Evolutionary conservation across 1,140 invertebrate genomes (phyloP), one percentile per base, ranked within the genome.

Genomic region (Trichonephila clavata): DNA sequence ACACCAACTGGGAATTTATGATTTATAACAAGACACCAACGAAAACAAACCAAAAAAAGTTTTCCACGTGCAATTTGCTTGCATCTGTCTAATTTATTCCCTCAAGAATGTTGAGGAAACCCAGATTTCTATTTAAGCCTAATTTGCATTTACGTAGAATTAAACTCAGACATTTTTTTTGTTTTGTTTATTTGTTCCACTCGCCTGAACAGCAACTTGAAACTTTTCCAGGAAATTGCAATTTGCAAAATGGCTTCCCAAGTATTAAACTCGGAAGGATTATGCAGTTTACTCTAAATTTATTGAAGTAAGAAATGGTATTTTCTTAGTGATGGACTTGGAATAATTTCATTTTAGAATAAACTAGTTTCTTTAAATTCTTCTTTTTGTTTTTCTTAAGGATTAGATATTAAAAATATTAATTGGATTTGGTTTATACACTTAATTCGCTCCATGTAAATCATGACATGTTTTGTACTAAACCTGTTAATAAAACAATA

Each of bases 61-160:
- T 27, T 81, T 59, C n/a, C n/a, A 18, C 3, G 14, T 84, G 57
- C 32, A 84, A 84, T 59, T 59, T 60, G 50, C 81, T 4, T 84
- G 50, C 50, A 24, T 83, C 43, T 87, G 59, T 87, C 60, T 87
- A 87, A 87, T 87, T 65, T 87, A 87, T 87, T 21, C 59, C 32
- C 60, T 32, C 60, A 24, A 14, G 27, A 32, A 13, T 65, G 3
- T 18, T 89, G 87, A 89, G 63, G 50, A 80, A 80, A 24, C 10
- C 88, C 88, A 90, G 88, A 80, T 77, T 80, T 90, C 71, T 90
- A 80, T 90, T 90, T 90, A 89, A 89, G 63, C 21, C 68, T 77
- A 89, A 89, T 81, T 81, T 90, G 88, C 88, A 90, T 81, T 90
- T 14, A 27, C 21, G 24, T 39, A 32, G 50, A 90, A 77, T 71